Base-by-base conservation (phyloP, 1,140 invertebrate genomes). In the Drosophila varians region DNA sequence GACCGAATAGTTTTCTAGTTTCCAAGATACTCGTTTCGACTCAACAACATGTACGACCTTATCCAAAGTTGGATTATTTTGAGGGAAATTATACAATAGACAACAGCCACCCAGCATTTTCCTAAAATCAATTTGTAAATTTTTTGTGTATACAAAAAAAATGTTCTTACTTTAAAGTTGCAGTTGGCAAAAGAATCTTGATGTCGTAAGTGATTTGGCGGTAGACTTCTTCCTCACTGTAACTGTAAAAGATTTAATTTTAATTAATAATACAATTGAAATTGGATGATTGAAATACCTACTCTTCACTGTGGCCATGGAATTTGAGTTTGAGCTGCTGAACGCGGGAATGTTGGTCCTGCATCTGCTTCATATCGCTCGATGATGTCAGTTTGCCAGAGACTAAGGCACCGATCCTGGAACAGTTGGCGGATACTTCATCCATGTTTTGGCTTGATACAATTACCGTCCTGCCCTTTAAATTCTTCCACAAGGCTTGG, bases 361-460 rank as follows among this genome's bases (percentile, higher is more conserved):
- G 28, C 28, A 93, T 74, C 91, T 93, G 75, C 95, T 95, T 38
- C 51, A 95, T 88, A 77, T 94, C 94, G 89, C 95, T 94, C 65
- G 93, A 2, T 0, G 94, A 95, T 57, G 93, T 93, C 56, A 97
- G 93, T 45, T 94, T 92, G 4, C 97, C 97, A 84, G 94, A 94
- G 2, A 96, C 96, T 96, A 98, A 97, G 46, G 97, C 95, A n/a
- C 95, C 96, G 34, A 97, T 90, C 43, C 95, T 90, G 26, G 95
- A 94, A 79, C 96, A 98, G 5, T 97, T 92, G 11, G 95, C 96
- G 91, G 40, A 28, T 0, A 46, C 43, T 7, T 51, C 61, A 4
- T 65, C 53, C 26, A 65, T 26, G 25, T 18, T 95, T 84, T 96
- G 95, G 8, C 95, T 96, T 12, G 95, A 96, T 9, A 96, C 91